Evolutionary conservation across 2,888 invertebrate genomes (phyloP), one percentile per base, ranked within the genome.

Genomic region (Elysia crispata): DNA sequence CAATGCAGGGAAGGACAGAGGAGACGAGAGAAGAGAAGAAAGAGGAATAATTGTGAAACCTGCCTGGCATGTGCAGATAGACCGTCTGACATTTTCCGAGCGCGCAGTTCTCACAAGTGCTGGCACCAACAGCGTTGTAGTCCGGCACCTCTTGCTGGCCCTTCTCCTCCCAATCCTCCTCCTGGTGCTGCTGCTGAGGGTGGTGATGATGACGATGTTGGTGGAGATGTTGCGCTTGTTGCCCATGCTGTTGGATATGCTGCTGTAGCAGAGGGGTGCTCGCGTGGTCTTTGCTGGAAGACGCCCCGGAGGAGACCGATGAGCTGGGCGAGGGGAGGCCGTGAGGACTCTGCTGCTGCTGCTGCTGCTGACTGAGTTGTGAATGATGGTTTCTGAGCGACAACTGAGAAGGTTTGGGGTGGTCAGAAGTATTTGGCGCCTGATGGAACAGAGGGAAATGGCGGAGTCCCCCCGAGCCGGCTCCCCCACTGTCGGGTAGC

Each of bases 31-130:
- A 60, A 8, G 6, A 15, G 15, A 5, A 60, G 15, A 60, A 60
- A 60, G n/a, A 3, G 15, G 6, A 60, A 60, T 18, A 60, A 60
- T 1, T 31, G 73, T 18, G 18, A 28, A 74, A 81, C 81, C 72
- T 83, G 82, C 85, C 85, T 83, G 83, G 80, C 28, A 85, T 23
- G 66, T 85, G 85, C 28, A 83, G 83, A 77, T 83, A 85, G 57
- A 83, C 81, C 57, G 83, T 82, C 72, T 80, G 81, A 69, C 85
- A 85, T 69, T 83, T 83, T 33, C 85, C 85, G n/a, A 76, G 77
- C 0, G 82, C 64, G 69, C 85, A 85, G 28, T 85, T 83, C 66
- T 80, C 82, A 66, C 85, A 85, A 20, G 80, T 77, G 1, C 82
- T 81, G 1, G 80, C 67, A 6, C 85, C 85, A 18, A 83, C 85